These are phyloP conservation scores for Hartigia nigra DNA, from an alignment of 2,888 invertebrate genomes.

Conservation along the genomic window DNA sequence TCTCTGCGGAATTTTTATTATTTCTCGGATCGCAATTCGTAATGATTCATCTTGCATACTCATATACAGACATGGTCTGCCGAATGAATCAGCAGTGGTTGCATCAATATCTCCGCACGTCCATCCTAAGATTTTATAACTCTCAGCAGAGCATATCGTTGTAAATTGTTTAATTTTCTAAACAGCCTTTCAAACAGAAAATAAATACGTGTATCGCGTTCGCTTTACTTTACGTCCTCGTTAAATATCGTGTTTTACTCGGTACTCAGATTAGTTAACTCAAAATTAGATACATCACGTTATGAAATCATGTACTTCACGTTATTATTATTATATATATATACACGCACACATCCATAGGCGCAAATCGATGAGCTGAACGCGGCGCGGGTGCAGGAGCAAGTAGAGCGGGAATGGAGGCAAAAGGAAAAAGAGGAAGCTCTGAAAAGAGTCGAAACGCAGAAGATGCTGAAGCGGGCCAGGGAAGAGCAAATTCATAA, in stretches of 20 bases:
- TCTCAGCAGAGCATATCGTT: background rate
- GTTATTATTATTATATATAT: too few species aligned
- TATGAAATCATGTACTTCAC: background rate
- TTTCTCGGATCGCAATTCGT: background rate
- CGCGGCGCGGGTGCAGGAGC: slow-evolving; percentile 69
- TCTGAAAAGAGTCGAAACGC: slow-evolving; percentile 69
- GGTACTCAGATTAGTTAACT: background rate
- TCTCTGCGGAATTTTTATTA: background rate
- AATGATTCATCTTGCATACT: background rate
- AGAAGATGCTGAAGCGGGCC: slow-evolving; percentile 68
- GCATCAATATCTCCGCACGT: background rate
- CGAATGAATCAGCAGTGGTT: background rate
- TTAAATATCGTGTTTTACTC: background rate
- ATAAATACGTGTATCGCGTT: background rate
- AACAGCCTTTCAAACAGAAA: too few species aligned
- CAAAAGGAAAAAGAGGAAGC: slow-evolving; percentile 74
- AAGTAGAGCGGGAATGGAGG: slow-evolving; percentile 78
- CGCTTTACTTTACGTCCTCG: background rate
- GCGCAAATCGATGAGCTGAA: slow-evolving; percentile 69
- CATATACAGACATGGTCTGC: background rate
- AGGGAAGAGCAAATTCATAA: slow-evolving; percentile 71
- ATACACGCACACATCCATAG: too few species aligned
- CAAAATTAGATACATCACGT: background rate
- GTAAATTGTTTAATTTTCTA: background rate
- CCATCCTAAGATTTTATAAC: background rate